These are phyloP conservation scores for Digitonthophagus gazella DNA, from an alignment of 2,888 invertebrate genomes.

Conservation along the genomic window DNA sequence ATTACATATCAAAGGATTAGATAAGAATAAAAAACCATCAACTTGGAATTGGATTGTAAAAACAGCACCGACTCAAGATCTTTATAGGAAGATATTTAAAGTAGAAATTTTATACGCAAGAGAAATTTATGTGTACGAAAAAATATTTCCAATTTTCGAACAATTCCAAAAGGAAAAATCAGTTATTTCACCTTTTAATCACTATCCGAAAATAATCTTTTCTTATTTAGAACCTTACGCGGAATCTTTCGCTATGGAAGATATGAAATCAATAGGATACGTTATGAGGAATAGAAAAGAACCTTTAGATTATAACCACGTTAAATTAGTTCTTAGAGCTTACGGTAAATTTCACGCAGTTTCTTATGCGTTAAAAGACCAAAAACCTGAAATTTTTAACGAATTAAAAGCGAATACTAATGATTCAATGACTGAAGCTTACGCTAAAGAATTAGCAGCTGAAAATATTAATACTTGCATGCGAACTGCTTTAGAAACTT, in stretches of 20 bases:
- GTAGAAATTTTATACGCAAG: constrained; percentile 34
- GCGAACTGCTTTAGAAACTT: constrained; percentile 2
- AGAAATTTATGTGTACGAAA: constrained; percentile 39
- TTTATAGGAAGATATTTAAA: constrained; percentile 32
- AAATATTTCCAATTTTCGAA: constrained; percentile 35
- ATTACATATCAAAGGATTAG: constrained; percentile 3
- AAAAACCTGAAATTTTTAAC: constrained; percentile 34
- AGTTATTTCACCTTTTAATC: constrained; percentile 28
- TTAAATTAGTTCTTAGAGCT: constrained; percentile 35
- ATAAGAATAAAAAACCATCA: constrained; percentile 14
- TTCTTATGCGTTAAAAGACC: constrained; percentile 37
- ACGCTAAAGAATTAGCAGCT: not conserved
- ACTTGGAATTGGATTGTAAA: constrained; percentile 38
- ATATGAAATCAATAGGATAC: constrained; percentile 36
- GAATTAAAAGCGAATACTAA: constrained; percentile 28
- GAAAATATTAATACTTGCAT: not conserved
- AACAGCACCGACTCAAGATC: constrained; percentile 34
- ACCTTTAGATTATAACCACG: constrained; percentile 37
- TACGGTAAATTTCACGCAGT: constrained; percentile 40
- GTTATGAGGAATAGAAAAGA: constrained; percentile 31
- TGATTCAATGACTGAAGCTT: constrained; percentile 19
- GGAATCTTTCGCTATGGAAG: constrained; percentile 36
- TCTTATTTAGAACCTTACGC: constrained; percentile 28
- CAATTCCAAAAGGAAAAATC: constrained; percentile 33
- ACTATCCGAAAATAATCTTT: constrained; percentile 26